phyloP scores from a whole-genome alignment of 92 coral and sea anemone genomes.

The Chrysogorgia sp. region DNA sequence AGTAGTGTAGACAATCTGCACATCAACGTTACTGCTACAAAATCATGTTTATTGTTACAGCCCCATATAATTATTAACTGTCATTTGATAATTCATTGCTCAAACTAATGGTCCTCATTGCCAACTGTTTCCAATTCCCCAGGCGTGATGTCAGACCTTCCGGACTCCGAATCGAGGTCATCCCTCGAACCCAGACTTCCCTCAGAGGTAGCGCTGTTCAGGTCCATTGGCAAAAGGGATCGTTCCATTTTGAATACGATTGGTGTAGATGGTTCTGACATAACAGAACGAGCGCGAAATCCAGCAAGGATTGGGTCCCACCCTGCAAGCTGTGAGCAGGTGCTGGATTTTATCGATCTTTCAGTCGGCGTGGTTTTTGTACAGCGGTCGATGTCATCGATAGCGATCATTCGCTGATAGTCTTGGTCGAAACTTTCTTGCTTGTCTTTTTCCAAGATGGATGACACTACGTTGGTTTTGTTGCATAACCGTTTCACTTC shows the following conservation, averaged over 20 bases:
- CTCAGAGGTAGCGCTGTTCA: slow-evolving; percentile 93
- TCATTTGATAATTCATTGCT: too few species aligned
- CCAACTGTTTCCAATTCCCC: background rate
- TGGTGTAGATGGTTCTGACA: slow-evolving; percentile 91
- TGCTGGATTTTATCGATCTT: slow-evolving; percentile 65
- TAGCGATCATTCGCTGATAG: slow-evolving; percentile 78
- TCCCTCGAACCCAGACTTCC: slow-evolving; percentile 27
- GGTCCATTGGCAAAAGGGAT: slow-evolving; percentile 82
- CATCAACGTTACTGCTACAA: too few species aligned
- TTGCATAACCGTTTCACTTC: slow-evolving; percentile 85
- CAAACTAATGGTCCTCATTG: background rate
- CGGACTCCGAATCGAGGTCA: slow-evolving; percentile 12
- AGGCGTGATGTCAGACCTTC: background rate
- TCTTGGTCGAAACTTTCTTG: slow-evolving; percentile 67
- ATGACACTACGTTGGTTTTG: slow-evolving; percentile 77
- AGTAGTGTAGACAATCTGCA: too few species aligned
- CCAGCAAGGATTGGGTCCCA: slow-evolving; percentile 98
- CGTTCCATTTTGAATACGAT: slow-evolving; percentile 79
- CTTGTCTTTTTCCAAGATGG: slow-evolving; percentile 78
- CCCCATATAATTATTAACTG: too few species aligned
- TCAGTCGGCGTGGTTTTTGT: slow-evolving; percentile 20
- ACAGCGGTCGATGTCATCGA: slow-evolving; percentile 54
- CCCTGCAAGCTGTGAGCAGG: slow-evolving; percentile 85
- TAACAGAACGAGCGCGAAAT: slow-evolving; percentile 84
- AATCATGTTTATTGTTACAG: too few species aligned